A percentile compares a stretch with the other conserved stretches of the same genome.
These are phyloP conservation scores for Cylloceria caligata DNA, from an alignment of 2,888 invertebrate species.

Conservation along the genomic window DNA sequence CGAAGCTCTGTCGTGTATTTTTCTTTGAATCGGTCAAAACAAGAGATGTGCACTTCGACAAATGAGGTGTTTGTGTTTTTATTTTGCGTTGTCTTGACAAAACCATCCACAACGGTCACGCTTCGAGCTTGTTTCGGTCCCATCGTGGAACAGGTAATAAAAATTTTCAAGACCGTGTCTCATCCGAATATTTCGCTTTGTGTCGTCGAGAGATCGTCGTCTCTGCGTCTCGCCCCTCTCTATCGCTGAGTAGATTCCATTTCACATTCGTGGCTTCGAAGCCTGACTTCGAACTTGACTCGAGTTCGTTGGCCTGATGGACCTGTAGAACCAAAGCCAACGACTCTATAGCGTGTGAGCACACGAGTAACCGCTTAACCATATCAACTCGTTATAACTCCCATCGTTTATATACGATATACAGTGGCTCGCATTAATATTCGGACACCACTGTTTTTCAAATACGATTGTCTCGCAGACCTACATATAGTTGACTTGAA, in stretches of 20 bases:
- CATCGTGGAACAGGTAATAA: not conserved
- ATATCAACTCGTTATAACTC: constrained; percentile 26
- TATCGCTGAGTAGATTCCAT: constrained; percentile 49
- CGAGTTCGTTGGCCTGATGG: constrained; percentile 63
- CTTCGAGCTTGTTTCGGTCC: not conserved
- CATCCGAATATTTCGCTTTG: constrained; percentile 27
- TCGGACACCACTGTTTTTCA: too few species aligned
- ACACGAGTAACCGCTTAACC: constrained; percentile 12
- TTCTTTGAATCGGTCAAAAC: too few species aligned
- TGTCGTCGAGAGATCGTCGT: not conserved
- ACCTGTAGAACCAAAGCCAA: constrained; percentile 21
- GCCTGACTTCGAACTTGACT: constrained; percentile 60
- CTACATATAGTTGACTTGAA: too few species aligned
- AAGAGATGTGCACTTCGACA: too few species aligned
- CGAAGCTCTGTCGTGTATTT: not conserved
- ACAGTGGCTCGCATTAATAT: too few species aligned
- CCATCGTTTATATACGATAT: not conserved
- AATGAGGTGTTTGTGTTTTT: too few species aligned
- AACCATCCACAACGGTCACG: not conserved
- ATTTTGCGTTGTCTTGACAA: not conserved
- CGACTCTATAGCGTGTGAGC: constrained; percentile 2
- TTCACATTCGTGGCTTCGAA: constrained; percentile 44
- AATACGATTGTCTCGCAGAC: too few species aligned
- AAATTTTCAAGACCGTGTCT: constrained; percentile 1
- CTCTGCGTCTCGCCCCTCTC: not conserved